These are phyloP conservation scores for Mus minutoides DNA, from an alignment of 2,797 vertebrate species.

Conservation along the genomic window DNA sequence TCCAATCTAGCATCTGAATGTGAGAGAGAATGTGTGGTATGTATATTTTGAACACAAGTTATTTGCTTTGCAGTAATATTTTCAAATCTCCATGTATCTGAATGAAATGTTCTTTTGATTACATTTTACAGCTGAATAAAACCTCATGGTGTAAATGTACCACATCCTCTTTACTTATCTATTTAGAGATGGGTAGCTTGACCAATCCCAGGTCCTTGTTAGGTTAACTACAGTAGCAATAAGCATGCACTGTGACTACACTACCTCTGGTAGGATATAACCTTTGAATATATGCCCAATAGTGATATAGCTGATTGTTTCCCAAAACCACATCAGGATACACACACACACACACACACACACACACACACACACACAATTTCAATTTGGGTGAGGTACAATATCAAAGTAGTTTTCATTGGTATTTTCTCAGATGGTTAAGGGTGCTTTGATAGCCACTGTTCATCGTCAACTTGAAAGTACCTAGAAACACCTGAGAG, in stretches of 20 bases:
- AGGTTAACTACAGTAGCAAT: neutral
- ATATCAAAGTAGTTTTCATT: neutral
- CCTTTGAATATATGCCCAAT: neutral
- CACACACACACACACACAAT: too few species aligned
- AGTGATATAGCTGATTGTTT: neutral
- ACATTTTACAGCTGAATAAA: neutral
- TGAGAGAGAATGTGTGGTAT: neutral
- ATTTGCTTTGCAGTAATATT: neutral
- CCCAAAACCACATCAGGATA: neutral
- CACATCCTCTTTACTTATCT: neutral
- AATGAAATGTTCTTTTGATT: neutral
- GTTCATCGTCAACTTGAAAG: neutral
- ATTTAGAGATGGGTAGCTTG: neutral
- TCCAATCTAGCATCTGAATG: neutral
- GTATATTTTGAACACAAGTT: neutral
- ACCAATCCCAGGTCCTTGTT: neutral
- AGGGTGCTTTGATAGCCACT: neutral
- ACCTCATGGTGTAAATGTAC: neutral
- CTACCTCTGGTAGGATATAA: neutral
- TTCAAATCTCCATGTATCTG: neutral
- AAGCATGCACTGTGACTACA: too few species aligned
- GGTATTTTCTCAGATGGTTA: neutral
- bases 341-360: too few species aligned
- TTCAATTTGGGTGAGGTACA: neutral
- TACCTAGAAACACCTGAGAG: neutral